These are phyloP conservation scores for Spheniscus humboldti DNA, from an alignment of 2,797 vertebrate genomes.

Conservation along the genomic window DNA sequence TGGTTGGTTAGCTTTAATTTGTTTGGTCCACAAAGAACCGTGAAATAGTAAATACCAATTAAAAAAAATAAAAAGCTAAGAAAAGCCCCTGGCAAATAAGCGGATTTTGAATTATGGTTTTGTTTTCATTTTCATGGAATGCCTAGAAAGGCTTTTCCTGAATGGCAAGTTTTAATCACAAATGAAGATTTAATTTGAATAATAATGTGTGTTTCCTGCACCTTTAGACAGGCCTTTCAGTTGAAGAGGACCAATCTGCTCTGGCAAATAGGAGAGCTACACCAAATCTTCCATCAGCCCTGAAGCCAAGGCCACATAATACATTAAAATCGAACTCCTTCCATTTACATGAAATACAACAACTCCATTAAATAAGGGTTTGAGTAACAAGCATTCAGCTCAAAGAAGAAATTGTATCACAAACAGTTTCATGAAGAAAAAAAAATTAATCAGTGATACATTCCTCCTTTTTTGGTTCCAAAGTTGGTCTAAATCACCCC, in stretches of 20 bases:
- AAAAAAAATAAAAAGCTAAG: not conserved
- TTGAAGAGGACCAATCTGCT: not conserved
- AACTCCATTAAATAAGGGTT: not conserved
- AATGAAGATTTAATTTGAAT: not conserved
- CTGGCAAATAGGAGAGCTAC: not conserved
- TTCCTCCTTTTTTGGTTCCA: not conserved
- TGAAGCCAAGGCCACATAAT: not conserved
- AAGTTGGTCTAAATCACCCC: not conserved
- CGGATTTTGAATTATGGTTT: not conserved
- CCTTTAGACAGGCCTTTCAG: not conserved
- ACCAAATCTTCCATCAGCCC: not conserved
- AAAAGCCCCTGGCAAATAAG: not conserved
- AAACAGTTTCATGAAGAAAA: not conserved
- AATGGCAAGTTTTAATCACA: not conserved
- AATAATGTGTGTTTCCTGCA: not conserved
- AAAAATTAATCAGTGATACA: not conserved
- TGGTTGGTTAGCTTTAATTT: not conserved
- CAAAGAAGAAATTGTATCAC: not conserved
- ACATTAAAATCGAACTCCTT: not conserved
- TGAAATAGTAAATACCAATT: not conserved
- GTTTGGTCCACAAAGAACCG: not conserved
- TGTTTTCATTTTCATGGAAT: not conserved
- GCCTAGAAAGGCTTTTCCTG: not conserved
- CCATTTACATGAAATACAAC: not conserved
- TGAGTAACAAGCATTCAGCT: not conserved